Evolutionary conservation across 2,113 vertebrate species (phyloP).

Genomic region (Lampris megalopsis): DNA sequence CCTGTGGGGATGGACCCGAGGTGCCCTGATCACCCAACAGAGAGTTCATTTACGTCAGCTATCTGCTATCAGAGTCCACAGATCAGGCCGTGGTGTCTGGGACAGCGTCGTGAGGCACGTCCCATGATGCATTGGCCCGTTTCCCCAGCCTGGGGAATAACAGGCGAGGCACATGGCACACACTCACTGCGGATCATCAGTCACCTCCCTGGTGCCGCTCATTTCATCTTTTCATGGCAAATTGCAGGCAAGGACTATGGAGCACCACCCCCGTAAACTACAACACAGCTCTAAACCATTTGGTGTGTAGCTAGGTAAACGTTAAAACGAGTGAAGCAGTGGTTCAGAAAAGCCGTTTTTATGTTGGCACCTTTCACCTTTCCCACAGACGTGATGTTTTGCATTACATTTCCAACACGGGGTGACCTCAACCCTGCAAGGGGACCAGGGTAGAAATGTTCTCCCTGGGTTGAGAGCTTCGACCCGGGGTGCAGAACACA

Average conservation of each 20-base stretch:
- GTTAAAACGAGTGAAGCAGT: too few species aligned
- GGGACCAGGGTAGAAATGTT: too few species aligned
- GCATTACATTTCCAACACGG: too few species aligned
- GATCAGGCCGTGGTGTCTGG: conserved; percentile 52
- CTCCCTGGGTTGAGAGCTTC: too few species aligned
- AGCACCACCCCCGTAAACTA: not conserved
- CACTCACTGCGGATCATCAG: conserved; percentile 29
- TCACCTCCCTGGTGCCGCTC: conserved; percentile 24
- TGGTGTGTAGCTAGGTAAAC: too few species aligned
- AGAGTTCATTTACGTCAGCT: conserved; percentile 81
- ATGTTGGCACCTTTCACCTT: too few species aligned
- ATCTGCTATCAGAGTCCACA: conserved; percentile 67
- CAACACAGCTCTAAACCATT: too few species aligned
- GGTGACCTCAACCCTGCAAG: too few species aligned
- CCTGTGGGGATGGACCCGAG: conserved; percentile 54
- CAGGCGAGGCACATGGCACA: conserved; percentile 51
- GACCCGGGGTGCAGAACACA: too few species aligned
- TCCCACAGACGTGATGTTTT: too few species aligned
- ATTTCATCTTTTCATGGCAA: conserved; percentile 24
- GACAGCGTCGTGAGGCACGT: conserved; percentile 48
- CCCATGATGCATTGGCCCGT: conserved; percentile 64
- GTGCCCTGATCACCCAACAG: conserved; percentile 64
- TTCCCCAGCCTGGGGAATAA: conserved; percentile 52
- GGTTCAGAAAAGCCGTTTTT: too few species aligned
- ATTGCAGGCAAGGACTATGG: conserved; percentile 10